phyloP scores from a whole-genome alignment of 2,888 invertebrate genomes.

The Tenthredo mesomela region DNA sequence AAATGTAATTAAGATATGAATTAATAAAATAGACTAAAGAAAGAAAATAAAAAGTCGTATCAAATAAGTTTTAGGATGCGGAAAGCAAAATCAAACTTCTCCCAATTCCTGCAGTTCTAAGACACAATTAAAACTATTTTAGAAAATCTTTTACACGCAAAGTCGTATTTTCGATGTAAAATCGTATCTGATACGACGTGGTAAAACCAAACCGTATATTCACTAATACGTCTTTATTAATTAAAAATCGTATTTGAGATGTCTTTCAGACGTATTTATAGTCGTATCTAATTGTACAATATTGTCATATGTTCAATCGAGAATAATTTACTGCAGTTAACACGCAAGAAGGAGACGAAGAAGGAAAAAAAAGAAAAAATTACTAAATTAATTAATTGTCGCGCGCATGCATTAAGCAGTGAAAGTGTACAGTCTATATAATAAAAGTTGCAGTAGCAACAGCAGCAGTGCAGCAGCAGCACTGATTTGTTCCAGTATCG shows the following conservation, averaged over 20 bases:
- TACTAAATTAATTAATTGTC: not conserved
- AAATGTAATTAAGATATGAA: not conserved
- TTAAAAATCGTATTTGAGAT: not conserved
- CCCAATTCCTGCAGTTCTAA: no score
- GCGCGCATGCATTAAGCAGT: not conserved
- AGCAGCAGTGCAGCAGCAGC: not conserved
- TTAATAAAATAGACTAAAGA: not conserved
- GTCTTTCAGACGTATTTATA: not conserved
- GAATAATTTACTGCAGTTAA: not conserved
- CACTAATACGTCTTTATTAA: no score
- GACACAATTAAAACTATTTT: not conserved
- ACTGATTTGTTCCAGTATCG: not conserved
- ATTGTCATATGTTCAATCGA: not conserved
- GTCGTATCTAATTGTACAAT: not conserved
- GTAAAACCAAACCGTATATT: no score
- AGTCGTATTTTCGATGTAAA: no score
- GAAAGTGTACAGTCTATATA: slow-evolving; percentile 20
- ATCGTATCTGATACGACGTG: no score
- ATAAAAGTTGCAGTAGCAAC: not conserved
- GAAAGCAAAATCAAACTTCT: not conserved
- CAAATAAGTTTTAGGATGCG: not conserved
- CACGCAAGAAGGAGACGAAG: not conserved
- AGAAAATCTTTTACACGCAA: not conserved
- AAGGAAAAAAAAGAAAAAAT: not conserved
- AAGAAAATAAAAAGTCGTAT: not conserved